These are phyloP conservation scores for Cremastobaeus sp. DNA, from an alignment of 2,888 invertebrate species.

Conservation along the genomic window DNA sequence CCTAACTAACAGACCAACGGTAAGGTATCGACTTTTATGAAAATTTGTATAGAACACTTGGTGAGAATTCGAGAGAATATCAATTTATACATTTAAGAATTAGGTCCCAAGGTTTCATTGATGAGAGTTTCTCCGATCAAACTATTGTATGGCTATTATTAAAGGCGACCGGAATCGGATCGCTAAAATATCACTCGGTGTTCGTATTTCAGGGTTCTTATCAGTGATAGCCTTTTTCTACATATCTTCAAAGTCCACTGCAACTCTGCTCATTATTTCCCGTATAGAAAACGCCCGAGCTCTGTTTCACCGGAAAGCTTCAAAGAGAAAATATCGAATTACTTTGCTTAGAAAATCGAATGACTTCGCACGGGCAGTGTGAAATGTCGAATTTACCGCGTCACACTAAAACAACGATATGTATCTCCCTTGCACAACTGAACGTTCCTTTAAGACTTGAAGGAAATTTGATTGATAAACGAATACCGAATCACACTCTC, in stretches of 20 bases:
- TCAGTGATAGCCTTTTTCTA: slow-evolving; percentile 36
- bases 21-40: too few species aligned
- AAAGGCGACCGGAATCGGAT: slow-evolving; percentile 25
- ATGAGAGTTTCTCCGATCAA: slow-evolving; percentile 26
- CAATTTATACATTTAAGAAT: slow-evolving; percentile 50
- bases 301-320: too few species aligned
- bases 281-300: too few species aligned
- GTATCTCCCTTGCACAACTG: slow-evolving; percentile 26
- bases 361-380: slow-evolving; percentile 27
- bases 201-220: slow-evolving; percentile 30
- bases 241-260: neutral
- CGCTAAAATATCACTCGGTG: slow-evolving; percentile 36
- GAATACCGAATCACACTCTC: slow-evolving; percentile 36
- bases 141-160: slow-evolving; percentile 32
- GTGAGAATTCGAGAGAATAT: slow-evolving; percentile 49
- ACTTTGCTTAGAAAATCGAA: slow-evolving; percentile 21
- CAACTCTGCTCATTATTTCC: neutral
- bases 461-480: slow-evolving; percentile 39
- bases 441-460: too few species aligned
- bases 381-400: too few species aligned
- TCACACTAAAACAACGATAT: too few species aligned
- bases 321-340: slow-evolving; percentile 29
- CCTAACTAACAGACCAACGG: too few species aligned
- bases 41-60: slow-evolving; percentile 53
- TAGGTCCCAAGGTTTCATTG: slow-evolving; percentile 55